Evolutionary conservation across 2,888 invertebrate genomes (phyloP).

Genomic region (Celastrina argiolus): DNA sequence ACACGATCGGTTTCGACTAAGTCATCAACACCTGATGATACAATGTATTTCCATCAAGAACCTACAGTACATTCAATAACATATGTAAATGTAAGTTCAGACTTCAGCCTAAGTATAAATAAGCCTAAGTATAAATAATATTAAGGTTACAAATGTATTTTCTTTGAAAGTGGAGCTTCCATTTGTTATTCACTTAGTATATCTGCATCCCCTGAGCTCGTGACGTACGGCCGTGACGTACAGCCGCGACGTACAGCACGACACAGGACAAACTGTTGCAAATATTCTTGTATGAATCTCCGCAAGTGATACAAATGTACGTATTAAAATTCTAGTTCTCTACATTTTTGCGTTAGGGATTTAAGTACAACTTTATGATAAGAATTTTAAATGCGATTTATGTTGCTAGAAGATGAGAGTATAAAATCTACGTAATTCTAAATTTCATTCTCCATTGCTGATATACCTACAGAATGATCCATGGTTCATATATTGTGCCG

Average conservation of each 20-base stretch:
- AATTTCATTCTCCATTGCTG: too few relatives aligned
- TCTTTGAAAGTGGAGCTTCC: not conserved
- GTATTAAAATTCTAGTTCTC: not conserved
- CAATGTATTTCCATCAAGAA: too few relatives aligned
- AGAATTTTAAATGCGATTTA: not conserved
- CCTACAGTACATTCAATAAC: too few relatives aligned
- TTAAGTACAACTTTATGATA: too few relatives aligned
- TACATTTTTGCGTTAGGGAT: not conserved
- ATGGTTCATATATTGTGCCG: too few relatives aligned
- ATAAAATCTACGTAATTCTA: too few relatives aligned
- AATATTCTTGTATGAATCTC: not conserved
- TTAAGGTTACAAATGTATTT: not conserved
- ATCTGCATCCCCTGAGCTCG: constrained; percentile 8
- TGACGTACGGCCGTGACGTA: constrained; percentile 3
- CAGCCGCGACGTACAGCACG: not conserved
- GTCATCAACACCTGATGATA: too few relatives aligned
- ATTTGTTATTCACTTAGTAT: constrained; percentile 2
- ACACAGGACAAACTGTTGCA: constrained; percentile 1
- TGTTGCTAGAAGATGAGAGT: too few relatives aligned
- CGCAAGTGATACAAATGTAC: not conserved
- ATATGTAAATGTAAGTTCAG: too few relatives aligned
- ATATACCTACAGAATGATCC: too few relatives aligned
- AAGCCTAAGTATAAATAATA: not conserved
- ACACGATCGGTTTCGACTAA: too few relatives aligned
- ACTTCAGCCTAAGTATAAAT: not conserved